Evolutionary conservation across 2,888 invertebrate genomes (phyloP).

Genomic region (Lamellibrachia columna): DNA sequence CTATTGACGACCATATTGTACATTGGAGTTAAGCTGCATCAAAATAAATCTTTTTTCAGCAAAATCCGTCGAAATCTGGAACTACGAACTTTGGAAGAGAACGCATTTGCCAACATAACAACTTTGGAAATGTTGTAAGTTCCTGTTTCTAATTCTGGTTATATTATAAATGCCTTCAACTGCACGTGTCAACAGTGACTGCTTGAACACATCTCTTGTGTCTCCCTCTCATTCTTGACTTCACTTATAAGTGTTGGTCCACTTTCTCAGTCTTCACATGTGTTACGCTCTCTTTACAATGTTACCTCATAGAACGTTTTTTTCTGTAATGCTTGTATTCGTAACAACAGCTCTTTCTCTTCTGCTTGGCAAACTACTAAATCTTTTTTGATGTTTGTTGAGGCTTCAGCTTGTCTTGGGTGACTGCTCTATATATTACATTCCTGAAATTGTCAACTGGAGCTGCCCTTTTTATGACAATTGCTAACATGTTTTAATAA

Average conservation of each 20-base stretch:
- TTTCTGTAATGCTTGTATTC: background rate
- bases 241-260: background rate
- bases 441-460: background rate
- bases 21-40: background rate
- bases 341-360: background rate
- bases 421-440: background rate
- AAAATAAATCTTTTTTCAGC: conserved; percentile 23
- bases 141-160: background rate
- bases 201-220: background rate
- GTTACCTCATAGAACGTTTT: background rate
- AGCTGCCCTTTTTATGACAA: background rate
- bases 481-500: background rate
- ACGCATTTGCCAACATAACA: conserved; percentile 31
- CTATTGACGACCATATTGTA: no score
- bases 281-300: background rate
- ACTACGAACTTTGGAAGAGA: conserved; percentile 17
- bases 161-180: background rate
- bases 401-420: background rate
- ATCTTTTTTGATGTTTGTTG: background rate
- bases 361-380: background rate
- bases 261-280: background rate
- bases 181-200: background rate
- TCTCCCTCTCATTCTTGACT: background rate
- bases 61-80: conserved; percentile 27
- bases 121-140: conserved; percentile 29